Evolutionary conservation across 1,140 invertebrate genomes (phyloP), one percentile per base, ranked within the genome.

Genomic region (Drosophila asahinai): DNA sequence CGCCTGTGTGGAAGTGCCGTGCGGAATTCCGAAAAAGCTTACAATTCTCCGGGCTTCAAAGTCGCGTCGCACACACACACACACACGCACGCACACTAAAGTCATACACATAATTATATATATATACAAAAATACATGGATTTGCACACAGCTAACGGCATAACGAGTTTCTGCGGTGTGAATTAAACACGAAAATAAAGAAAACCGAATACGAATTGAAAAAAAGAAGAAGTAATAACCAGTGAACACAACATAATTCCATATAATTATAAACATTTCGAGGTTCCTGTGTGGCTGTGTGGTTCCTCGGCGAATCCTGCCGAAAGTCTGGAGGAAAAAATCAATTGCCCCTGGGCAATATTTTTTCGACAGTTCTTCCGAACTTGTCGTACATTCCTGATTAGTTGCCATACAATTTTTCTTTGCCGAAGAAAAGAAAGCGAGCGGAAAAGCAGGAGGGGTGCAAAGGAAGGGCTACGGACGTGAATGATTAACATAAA

Each of bases 1-100:
- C 78, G 84, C 84, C 84, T 84, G 84, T 89, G 55, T 81, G 84
- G 81, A 90, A 90, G 84, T 89, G 86, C 81, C 86, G 84, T 89
- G 81, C 86, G 84, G 84, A 57, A 89, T 61, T 43, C 54, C 79
- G 17, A 60, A 51, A 63, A 80, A 70, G 27, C 54, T 40, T 17
- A 51, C 47, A 58, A 42, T 40, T 60, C 14, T 62, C 65, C 74
- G 75, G 74, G 64, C 65, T 40, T 48, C 55, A 75, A 61, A 77
- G 60, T 73, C 70, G 82, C 65, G 62, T 67, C 67, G 68, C 67
- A 62, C 67, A 54, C 72, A 62, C 55, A 73, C 40, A 54, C 33
- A 71, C 40, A 30, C 36, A 66, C 36, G 57, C 25, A 67, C 47
- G 22, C 15, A 57, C 19, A 57, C 19, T 57, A 14, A n/a, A 57